A percentile compares a stretch with the other conserved stretches of the same genome.
Evolutionary conservation across 2,888 invertebrate species (phyloP).

Genomic region (Abrostola triplasia): DNA sequence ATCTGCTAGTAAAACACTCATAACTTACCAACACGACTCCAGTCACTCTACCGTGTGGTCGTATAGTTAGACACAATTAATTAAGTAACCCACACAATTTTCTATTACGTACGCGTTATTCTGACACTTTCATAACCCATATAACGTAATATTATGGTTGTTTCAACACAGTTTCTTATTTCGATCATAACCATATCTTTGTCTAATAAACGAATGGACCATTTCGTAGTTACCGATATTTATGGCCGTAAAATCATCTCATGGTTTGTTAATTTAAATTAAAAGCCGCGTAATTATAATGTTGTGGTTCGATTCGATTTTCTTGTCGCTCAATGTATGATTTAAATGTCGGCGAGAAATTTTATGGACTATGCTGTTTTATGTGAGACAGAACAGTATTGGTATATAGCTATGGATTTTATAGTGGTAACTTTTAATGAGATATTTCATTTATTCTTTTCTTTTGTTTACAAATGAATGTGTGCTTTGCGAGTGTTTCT

Average conservation of each 20-base stretch:
- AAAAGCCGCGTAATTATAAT: conserved; percentile 79
- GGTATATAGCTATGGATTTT: conserved; percentile 10
- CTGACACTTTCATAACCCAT: conserved; percentile 65
- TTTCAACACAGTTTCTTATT: conserved; percentile 57
- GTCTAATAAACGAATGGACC: conserved; percentile 52
- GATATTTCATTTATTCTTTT: conserved; percentile 6
- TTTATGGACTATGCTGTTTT: conserved; percentile 55
- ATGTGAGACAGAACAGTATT: conserved; percentile 46
- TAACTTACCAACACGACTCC: conserved; percentile 44
- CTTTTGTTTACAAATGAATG: conserved; percentile 4
- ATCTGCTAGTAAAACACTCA: conserved; percentile 35
- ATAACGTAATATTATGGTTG: conserved; percentile 56
- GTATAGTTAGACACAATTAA: conserved; percentile 54
- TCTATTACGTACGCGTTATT: conserved; percentile 62
- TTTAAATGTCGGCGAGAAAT: conserved; percentile 70
- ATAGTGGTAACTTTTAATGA: conserved; percentile 3
- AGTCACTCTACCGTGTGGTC: conserved; percentile 43
- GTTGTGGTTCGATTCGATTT: conserved; percentile 72
- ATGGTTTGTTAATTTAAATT: conserved; percentile 79
- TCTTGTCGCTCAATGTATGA: conserved; percentile 71
- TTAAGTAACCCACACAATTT: conserved; percentile 57
- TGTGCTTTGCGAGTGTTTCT: conserved; percentile 3
- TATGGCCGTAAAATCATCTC: conserved; percentile 76
- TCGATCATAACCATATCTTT: conserved; percentile 59
- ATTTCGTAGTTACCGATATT: conserved; percentile 69